A percentile compares a stretch with the other conserved stretches of the same genome.
Evolutionary conservation across 2,113 vertebrate genomes (phyloP).

Genomic region (Diphyllodes magnificus): DNA sequence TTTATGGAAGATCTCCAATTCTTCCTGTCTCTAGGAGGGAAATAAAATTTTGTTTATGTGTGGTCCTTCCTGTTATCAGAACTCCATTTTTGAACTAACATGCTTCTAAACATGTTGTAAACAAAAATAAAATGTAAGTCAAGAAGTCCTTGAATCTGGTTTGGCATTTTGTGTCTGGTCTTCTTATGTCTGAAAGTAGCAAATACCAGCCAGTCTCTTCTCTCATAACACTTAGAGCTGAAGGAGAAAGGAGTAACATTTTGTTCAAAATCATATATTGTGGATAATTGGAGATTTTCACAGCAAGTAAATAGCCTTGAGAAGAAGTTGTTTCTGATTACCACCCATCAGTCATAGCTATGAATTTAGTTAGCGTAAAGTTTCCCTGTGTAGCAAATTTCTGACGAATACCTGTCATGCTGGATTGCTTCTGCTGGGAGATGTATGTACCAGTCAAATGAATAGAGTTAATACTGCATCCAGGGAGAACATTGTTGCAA

Average conservation of each 20-base stretch:
- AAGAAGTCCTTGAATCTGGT: neutral
- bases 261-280: neutral
- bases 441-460: neutral
- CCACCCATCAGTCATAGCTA: neutral
- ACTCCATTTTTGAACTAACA: neutral
- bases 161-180: neutral
- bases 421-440: neutral
- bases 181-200: neutral
- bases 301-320: neutral
- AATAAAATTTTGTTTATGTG: neutral
- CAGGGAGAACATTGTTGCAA: neutral
- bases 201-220: neutral
- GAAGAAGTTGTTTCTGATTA: neutral
- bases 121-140: neutral
- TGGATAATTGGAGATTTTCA: neutral
- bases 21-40: neutral
- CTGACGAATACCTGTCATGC: neutral
- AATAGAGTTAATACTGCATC: neutral
- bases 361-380: neutral
- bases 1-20: neutral
- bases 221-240: neutral
- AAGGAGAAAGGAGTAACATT: neutral
- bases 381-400: neutral
- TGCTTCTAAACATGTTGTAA: neutral
- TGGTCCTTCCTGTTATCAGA: neutral